A percentile compares a stretch with the other conserved stretches of the same genome.
These are phyloP conservation scores for Chrysopilus asiliformis DNA, from an alignment of 2,888 invertebrate genomes.

Conservation along the genomic window DNA sequence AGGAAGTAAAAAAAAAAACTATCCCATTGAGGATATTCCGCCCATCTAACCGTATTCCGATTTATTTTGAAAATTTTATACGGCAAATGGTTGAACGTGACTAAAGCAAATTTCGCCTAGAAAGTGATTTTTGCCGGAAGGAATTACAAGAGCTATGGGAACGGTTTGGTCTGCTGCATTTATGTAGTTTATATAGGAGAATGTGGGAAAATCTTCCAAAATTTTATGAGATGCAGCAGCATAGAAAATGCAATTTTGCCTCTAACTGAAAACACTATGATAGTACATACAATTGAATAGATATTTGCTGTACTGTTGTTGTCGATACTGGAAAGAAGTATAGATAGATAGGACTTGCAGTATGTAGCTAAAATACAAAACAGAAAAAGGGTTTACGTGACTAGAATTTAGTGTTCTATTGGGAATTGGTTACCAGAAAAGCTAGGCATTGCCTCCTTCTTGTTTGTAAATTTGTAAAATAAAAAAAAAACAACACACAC, in stretches of 20 bases:
- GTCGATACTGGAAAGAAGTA: too few relatives aligned
- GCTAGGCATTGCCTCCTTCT: not conserved
- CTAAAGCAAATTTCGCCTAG: slow-evolving; percentile 1
- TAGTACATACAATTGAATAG: not conserved
- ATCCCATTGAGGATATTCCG: too few relatives aligned
- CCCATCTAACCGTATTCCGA: too few relatives aligned
- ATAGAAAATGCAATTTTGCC: not conserved
- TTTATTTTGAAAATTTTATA: slow-evolving; percentile 2
- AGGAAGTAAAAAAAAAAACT: too few relatives aligned
- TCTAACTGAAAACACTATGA: not conserved
- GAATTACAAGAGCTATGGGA: not conserved
- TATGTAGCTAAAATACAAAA: slow-evolving; percentile 7
- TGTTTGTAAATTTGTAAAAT: slow-evolving; percentile 8
- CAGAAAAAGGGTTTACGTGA: slow-evolving; percentile 8
- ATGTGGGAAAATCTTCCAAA: not conserved
- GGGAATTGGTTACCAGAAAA: slow-evolving; percentile 6
- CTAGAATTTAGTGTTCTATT: slow-evolving; percentile 7
- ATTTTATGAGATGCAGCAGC: slow-evolving; percentile 1
- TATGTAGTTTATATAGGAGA: not conserved
- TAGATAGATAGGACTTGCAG: too few relatives aligned
- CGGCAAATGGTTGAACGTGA: slow-evolving; percentile 3
- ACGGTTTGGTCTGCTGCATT: not conserved
- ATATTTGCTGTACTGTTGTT: too few relatives aligned
- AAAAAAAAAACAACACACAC: too few relatives aligned
- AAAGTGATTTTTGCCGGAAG: slow-evolving; percentile 4